These are phyloP conservation scores for Paradisaea rubra DNA, from an alignment of 2,113 vertebrate genomes.

Conservation along the genomic window DNA sequence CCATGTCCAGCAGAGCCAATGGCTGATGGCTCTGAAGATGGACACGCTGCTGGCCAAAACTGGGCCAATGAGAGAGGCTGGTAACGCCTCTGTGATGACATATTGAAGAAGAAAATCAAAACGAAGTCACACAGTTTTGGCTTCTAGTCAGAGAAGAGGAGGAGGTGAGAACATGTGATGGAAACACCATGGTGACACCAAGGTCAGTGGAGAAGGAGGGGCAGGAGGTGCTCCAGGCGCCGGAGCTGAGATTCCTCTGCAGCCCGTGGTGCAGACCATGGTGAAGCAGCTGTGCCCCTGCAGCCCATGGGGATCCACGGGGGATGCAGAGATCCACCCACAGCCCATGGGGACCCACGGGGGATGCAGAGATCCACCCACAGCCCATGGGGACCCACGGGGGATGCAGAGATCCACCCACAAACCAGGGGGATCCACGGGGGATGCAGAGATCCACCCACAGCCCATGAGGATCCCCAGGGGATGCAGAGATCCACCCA, in stretches of 20 bases:
- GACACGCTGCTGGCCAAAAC: neutral
- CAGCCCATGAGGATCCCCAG: too few species aligned
- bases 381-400: too few species aligned
- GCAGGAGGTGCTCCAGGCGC: neutral
- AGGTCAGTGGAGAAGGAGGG: neutral
- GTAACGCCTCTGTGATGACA: neutral
- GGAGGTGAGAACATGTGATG: too few species aligned
- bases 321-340: too few species aligned
- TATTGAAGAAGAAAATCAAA: neutral
- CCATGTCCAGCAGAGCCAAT: neutral
- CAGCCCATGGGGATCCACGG: too few species aligned
- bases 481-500: too few species aligned
- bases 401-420: too few species aligned
- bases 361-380: too few species aligned
- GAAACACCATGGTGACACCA: neutral
- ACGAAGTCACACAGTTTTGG: neutral
- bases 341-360: too few species aligned
- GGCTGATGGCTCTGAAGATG: neutral
- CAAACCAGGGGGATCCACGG: too few species aligned
- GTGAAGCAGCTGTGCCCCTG: neutral
- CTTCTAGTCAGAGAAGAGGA: too few species aligned
- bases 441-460: too few species aligned
- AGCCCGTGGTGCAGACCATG: fast-evolving
- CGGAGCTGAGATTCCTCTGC: fast-evolving
- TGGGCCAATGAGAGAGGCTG: neutral